A percentile compares a stretch with the other conserved stretches of the same genome.
phyloP scores from a whole-genome alignment of 64 coral and sea anemone species.

The Dendronephthya gigantea region DNA sequence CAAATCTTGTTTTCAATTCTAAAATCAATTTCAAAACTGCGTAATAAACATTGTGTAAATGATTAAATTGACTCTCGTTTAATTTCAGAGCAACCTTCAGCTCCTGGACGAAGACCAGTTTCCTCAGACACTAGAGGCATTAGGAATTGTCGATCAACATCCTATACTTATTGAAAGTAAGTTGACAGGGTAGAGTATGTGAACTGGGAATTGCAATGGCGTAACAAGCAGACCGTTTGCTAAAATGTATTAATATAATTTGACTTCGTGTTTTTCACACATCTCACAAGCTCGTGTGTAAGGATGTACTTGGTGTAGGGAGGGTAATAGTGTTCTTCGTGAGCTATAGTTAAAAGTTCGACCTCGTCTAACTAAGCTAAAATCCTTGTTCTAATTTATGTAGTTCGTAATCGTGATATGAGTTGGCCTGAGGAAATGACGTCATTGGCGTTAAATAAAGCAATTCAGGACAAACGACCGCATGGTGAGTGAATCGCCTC shows the following conservation, averaged over 20 bases:
- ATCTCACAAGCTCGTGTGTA: too few relatives aligned
- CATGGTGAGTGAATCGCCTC: conserved; percentile 42
- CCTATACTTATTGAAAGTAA: conserved; percentile 81
- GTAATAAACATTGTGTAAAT: neutral
- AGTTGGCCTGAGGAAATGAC: conserved; percentile 99
- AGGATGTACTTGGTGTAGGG: too few relatives aligned
- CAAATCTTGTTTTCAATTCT: too few relatives aligned
- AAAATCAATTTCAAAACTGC: too few relatives aligned
- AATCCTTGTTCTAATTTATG: neutral
- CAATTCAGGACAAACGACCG: conserved; percentile 73
- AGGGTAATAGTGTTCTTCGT: too few relatives aligned
- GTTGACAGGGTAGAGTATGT: neutral
- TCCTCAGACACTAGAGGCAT: conserved; percentile 38
- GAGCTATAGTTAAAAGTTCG: too few relatives aligned
- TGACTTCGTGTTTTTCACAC: too few relatives aligned
- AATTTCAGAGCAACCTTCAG: conserved; percentile 60
- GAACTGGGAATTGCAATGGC: too few relatives aligned
- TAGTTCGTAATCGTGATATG: conserved; percentile 98
- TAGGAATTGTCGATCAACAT: conserved; percentile 67
- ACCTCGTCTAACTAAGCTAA: neutral
- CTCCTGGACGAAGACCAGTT: conserved; percentile 78
- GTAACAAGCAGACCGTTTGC: too few relatives aligned
- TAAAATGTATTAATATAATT: too few relatives aligned
- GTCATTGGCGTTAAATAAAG: conserved; percentile 75
- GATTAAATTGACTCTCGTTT: neutral